Evolutionary conservation across 1,140 invertebrate genomes (phyloP).

Genomic region (Drosophila kurseongensis): DNA sequence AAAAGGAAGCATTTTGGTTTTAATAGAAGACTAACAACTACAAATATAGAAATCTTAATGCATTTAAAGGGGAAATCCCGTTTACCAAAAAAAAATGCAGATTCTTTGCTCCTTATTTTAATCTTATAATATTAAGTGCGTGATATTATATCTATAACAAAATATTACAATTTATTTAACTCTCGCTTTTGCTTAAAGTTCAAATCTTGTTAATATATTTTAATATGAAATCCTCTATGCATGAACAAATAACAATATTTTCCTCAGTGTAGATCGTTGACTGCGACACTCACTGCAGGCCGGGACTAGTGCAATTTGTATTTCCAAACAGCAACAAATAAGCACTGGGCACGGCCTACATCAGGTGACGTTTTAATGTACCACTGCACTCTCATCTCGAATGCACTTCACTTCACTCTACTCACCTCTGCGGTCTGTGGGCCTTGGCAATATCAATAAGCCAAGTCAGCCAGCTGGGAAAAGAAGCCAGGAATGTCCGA

Average conservation of each 20-base stretch:
- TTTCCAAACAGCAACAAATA: constrained; percentile 76
- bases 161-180: no score
- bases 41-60: no score
- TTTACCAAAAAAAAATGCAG: no score
- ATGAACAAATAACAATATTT: no score
- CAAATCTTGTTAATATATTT: no score
- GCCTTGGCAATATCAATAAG: constrained; percentile 64
- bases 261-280: constrained; percentile 36
- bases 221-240: no score
- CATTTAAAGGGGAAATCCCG: no score
- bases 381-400: constrained; percentile 45
- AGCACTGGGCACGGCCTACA: constrained; percentile 84
- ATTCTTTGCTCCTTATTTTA: no score
- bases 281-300: constrained; percentile 81
- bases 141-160: no score
- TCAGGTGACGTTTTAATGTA: constrained; percentile 82
- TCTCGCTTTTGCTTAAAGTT: no score
- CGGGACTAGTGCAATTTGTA: constrained; percentile 85
- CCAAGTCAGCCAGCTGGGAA: constrained; percentile 36
- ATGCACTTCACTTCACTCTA: constrained; percentile 11
- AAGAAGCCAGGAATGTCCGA: constrained; percentile 39
- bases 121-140: no score
- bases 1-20: neutral
- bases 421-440: constrained; percentile 11
- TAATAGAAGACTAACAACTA: no score